These are phyloP conservation scores for Aegithalos caudatus DNA, from an alignment of 2,113 vertebrate genomes.

Conservation along the genomic window DNA sequence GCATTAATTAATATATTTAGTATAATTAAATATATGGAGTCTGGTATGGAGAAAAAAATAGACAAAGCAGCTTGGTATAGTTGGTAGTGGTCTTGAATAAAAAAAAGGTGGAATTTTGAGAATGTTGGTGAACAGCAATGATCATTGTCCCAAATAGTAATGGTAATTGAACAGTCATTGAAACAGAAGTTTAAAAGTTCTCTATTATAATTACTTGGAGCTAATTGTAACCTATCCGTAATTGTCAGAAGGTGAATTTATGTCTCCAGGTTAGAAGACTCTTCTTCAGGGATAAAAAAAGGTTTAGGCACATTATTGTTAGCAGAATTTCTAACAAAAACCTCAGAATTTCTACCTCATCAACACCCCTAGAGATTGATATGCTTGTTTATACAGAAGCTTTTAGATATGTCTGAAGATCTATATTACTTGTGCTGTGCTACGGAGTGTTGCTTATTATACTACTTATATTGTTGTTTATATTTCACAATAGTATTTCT, in stretches of 20 bases:
- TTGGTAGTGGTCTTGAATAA: neutral
- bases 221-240: neutral
- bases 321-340: neutral
- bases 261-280: neutral
- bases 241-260: neutral
- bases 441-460: neutral
- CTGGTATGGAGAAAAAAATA: neutral
- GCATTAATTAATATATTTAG: neutral
- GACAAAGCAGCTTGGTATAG: neutral
- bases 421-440: neutral
- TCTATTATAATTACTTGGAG: neutral
- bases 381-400: neutral
- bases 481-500: slow-evolving; percentile 26
- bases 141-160: neutral
- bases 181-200: neutral
- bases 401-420: neutral
- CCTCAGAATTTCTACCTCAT: neutral
- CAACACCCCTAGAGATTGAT: neutral
- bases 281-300: neutral
- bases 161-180: neutral
- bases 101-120: neutral
- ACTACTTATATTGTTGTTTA: slow-evolving; percentile 5
- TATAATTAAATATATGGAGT: no score
- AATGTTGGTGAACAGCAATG: neutral
- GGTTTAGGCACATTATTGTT: neutral